Percentiles rank a stretch among this genome's conserved stretches.
phyloP scores from a whole-genome alignment of 30 jellyfish, hydroid and myxozoan genomes.

The Turritopsis rubra region DNA sequence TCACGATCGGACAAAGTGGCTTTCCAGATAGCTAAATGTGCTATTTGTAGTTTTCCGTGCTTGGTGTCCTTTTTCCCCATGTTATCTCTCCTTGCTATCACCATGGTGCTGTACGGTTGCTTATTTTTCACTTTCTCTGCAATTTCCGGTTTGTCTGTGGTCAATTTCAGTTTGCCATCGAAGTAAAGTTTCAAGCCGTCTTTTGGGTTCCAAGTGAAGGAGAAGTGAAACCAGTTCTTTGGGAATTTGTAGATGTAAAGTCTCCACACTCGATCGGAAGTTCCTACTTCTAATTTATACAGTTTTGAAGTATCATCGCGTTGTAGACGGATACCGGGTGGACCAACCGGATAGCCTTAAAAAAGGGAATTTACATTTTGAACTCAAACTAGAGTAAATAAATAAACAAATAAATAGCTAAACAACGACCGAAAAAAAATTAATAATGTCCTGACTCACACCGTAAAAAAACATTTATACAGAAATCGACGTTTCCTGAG shows the following conservation, averaged over 20 bases:
- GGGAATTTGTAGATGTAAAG: conserved; percentile 64
- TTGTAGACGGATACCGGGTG: conserved; percentile 63
- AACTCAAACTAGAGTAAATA: too few relatives aligned
- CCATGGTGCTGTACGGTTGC: not conserved
- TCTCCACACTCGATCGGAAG: conserved; percentile 48
- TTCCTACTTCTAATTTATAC: conserved; percentile 51
- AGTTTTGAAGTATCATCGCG: conserved; percentile 51
- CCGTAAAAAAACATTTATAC: too few relatives aligned
- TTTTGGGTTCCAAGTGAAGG: conserved; percentile 65
- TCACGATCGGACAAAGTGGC: conserved; percentile 34
- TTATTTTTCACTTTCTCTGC: conserved; percentile 39
- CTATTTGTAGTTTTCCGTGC: conserved; percentile 53
- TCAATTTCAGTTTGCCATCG: conserved; percentile 34
- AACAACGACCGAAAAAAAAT: not conserved
- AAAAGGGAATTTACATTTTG: not conserved
- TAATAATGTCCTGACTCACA: too few relatives aligned
- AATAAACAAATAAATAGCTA: not conserved
- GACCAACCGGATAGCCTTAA: conserved; percentile 36
- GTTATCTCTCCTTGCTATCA: not conserved
- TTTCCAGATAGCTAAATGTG: conserved; percentile 80
- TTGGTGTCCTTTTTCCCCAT: not conserved
- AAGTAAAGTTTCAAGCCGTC: conserved; percentile 53
- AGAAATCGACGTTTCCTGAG: too few relatives aligned
- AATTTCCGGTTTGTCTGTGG: conserved; percentile 35
- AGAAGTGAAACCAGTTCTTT: conserved; percentile 65